These are phyloP conservation scores for Perodicticus potto DNA, from an alignment of 2,797 vertebrate species.

Conservation along the genomic window DNA sequence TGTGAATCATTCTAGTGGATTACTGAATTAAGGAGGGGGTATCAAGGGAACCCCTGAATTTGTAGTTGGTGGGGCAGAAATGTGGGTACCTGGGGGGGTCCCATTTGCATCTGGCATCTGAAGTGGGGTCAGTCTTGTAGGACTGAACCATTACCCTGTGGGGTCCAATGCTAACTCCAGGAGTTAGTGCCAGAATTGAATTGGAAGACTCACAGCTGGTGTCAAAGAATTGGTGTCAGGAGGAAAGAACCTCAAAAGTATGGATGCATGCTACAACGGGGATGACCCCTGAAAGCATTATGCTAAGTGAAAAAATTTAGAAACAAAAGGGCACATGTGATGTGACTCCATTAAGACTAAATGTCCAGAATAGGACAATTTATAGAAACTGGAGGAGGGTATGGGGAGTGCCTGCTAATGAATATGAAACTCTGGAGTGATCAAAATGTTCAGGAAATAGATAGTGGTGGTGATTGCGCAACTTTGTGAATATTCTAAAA, in stretches of 20 bases:
- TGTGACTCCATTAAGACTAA: not conserved
- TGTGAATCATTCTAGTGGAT: not conserved
- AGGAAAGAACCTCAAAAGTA: not conserved
- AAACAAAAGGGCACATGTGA: not conserved
- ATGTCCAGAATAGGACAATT: not conserved
- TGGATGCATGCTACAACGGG: not conserved
- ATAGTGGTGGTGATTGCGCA: not conserved
- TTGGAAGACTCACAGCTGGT: not conserved
- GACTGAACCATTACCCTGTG: not conserved
- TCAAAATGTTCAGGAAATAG: conserved; percentile 34
- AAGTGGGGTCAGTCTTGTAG: not conserved
- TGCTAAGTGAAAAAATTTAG: not conserved
- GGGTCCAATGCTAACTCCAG: not conserved
- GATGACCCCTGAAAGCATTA: not conserved
- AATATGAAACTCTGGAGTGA: not conserved
- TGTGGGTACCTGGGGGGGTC: not conserved
- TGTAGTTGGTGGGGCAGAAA: not conserved
- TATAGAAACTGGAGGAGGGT: not conserved
- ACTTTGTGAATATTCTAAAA: not conserved
- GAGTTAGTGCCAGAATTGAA: not conserved
- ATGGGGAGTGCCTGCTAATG: not conserved
- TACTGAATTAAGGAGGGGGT: not conserved
- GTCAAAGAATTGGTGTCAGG: not conserved
- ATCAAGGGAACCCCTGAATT: not conserved
- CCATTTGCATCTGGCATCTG: not conserved